Percentiles rank a stretch among this genome's conserved stretches.
Conservation (phyloP, 1,140 invertebrate genomes). For the Pseudomyrmex cubaensis region DNA sequence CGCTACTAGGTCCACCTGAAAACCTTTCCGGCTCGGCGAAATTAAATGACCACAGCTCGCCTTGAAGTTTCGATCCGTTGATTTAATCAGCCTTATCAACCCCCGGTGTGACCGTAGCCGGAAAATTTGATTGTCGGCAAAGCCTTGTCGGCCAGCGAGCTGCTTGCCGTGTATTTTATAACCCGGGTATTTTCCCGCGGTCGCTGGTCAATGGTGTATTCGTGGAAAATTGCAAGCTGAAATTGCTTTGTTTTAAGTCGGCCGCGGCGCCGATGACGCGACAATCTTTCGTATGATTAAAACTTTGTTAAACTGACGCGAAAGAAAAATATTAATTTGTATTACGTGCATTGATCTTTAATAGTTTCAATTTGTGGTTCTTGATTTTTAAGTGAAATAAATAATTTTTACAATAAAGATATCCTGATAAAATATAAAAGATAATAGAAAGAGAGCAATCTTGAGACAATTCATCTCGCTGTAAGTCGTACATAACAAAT, state of each 20-base stretch:
- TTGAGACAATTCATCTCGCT: conserved; percentile 50
- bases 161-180: conserved; percentile 52
- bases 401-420: no score
- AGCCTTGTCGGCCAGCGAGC: conserved; percentile 4
- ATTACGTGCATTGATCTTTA: neutral
- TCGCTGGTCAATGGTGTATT: conserved; percentile 23
- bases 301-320: neutral
- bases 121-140: conserved; percentile 62
- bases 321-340: conserved; percentile 1
- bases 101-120: conserved; percentile 52
- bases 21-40: conserved; percentile 61
- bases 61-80: conserved; percentile 72
- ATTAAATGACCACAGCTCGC: conserved; percentile 67
- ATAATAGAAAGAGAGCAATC: conserved; percentile 6
- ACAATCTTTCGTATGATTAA: conserved; percentile 42
- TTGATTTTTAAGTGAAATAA: neutral
- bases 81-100: conserved; percentile 63
- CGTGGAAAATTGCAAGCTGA: conserved; percentile 41
- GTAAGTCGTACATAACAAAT: conserved; percentile 62
- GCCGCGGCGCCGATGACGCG: neutral
- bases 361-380: neutral
- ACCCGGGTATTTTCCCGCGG: conserved; percentile 26
- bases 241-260: conserved; percentile 15
- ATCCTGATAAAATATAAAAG: no score
- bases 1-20: conserved; percentile 45